phyloP scores from a whole-genome alignment of 2,113 vertebrate species.

The Phoenicopterus ruber region DNA sequence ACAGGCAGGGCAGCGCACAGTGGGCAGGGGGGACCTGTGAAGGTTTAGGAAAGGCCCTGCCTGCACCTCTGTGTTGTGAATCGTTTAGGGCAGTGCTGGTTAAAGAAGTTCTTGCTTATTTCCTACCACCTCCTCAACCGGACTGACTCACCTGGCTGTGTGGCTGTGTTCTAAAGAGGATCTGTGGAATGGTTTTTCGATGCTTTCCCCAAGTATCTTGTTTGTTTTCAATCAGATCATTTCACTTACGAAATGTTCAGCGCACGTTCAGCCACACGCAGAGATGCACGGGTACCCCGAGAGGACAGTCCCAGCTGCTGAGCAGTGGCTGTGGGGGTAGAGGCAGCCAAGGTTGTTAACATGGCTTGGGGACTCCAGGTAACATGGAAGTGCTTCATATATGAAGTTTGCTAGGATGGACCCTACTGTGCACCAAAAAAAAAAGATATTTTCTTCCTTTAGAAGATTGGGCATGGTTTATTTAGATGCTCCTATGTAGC shows the following conservation, averaged over 20 bases:
- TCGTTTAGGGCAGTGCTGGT: not conserved
- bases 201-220: not conserved
- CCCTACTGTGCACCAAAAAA: not conserved
- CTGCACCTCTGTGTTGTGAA: not conserved
- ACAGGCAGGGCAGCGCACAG: accelerated
- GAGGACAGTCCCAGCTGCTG: not conserved
- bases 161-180: not conserved
- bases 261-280: accelerated
- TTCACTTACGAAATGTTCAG: not conserved
- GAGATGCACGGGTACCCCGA: not conserved
- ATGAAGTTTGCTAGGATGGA: not conserved
- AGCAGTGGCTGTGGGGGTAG: too few relatives aligned
- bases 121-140: not conserved
- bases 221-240: not conserved
- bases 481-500: not conserved
- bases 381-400: not conserved
- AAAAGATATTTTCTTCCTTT: not conserved
- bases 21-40: not conserved
- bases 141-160: not conserved
- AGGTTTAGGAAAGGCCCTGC: not conserved
- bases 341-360: not conserved
- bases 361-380: not conserved
- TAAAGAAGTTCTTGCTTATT: not conserved
- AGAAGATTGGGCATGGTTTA: not conserved
- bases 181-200: not conserved